These are phyloP conservation scores for Dendrophyllia cribrosa DNA, from an alignment of 64 coral and sea anemone species.

Conservation along the genomic window DNA sequence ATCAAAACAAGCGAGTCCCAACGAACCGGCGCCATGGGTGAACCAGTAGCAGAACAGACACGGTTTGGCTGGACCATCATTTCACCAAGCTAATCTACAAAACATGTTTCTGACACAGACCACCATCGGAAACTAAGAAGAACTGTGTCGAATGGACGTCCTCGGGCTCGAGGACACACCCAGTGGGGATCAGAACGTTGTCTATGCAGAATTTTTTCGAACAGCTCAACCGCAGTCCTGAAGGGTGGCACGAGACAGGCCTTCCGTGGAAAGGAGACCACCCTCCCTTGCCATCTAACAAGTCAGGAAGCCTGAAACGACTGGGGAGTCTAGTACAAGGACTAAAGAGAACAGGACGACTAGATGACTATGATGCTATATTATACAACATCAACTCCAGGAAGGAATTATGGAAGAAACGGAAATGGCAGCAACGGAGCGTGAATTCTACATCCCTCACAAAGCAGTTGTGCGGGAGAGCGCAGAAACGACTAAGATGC, in stretches of 20 bases:
- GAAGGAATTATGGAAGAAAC: conserved; percentile 29
- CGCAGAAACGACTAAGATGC: conserved; percentile 28
- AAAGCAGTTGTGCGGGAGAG: conserved; percentile 42
- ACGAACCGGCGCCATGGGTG: conserved; percentile 12
- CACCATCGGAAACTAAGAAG: conserved; percentile 18
- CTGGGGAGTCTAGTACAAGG: conserved; percentile 6
- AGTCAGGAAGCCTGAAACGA: conserved; percentile 37
- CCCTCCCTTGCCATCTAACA: conserved; percentile 31
- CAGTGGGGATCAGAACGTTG: conserved; percentile 20
- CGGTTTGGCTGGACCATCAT: conserved; percentile 52
- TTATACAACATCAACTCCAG: conserved; percentile 48
- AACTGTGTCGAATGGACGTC: conserved; percentile 57
- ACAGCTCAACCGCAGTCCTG: conserved; percentile 22
- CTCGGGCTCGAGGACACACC: conserved; percentile 57
- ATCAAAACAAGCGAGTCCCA: conserved; percentile 23
- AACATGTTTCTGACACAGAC: not conserved
- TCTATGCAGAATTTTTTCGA: conserved; percentile 62
- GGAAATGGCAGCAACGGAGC: not conserved
- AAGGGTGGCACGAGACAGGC: conserved; percentile 55
- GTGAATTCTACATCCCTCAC: conserved; percentile 48
- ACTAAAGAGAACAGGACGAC: too few species aligned
- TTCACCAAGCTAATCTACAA: not conserved
- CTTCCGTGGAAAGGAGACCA: too few species aligned
- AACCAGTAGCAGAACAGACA: conserved; percentile 59
- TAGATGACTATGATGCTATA: conserved; percentile 35